Evolutionary conservation across 1,140 invertebrate species (phyloP).

Genomic region (Caenorhabditis brenneri): DNA sequence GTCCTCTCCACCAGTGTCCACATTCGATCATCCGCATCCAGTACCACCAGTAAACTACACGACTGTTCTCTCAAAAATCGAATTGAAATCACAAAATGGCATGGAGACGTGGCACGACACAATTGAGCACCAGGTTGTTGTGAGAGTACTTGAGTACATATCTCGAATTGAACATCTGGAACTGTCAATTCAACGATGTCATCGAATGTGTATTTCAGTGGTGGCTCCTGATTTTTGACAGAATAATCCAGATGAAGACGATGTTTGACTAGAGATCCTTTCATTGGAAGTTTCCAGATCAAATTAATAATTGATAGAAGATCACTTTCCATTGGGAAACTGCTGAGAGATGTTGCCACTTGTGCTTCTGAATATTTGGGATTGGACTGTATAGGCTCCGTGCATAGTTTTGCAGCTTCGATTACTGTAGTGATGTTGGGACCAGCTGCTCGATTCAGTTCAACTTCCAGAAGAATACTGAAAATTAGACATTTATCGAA

Average conservation of each 20-base stretch:
- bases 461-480: slow-evolving; percentile 42
- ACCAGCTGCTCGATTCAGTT: slow-evolving; percentile 14
- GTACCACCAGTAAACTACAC: slow-evolving; percentile 28
- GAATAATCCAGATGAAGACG: slow-evolving; percentile 32
- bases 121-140: slow-evolving; percentile 66
- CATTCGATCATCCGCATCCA: slow-evolving; percentile 44
- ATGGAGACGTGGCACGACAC: slow-evolving; percentile 56
- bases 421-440: slow-evolving; percentile 18
- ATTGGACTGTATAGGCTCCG: not conserved
- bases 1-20: slow-evolving; percentile 47
- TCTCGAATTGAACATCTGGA: slow-evolving; percentile 62
- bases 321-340: slow-evolving; percentile 2
- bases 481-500: not conserved
- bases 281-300: slow-evolving; percentile 1
- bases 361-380: not conserved
- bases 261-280: slow-evolving; percentile 41
- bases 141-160: slow-evolving; percentile 66
- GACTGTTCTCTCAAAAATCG: slow-evolving; percentile 52
- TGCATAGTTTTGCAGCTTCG: not conserved
- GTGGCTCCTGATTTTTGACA: slow-evolving; percentile 30
- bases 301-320: slow-evolving; percentile 8
- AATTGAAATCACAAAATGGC: slow-evolving; percentile 67
- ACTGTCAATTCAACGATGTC: not conserved
- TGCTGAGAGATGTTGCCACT: not conserved
- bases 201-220: not conserved